Percentiles rank a stretch among this genome's conserved stretches.
Conservation (phyloP, 2,113 vertebrate species). For the Leucosticte australis region DNA sequence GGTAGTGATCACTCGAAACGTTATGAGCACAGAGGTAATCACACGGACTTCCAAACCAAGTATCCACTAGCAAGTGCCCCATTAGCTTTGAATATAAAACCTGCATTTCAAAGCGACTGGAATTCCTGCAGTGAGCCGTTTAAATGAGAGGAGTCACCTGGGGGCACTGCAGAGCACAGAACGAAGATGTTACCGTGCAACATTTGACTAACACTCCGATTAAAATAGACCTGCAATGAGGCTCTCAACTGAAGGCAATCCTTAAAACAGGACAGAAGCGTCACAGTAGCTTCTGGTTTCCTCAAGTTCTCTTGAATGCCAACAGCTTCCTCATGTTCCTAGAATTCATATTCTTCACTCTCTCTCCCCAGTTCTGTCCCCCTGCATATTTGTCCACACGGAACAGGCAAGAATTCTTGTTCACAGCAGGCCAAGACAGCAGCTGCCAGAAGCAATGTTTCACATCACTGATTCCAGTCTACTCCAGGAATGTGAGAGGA, state of each 20-base stretch:
- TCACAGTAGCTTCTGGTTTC: not conserved
- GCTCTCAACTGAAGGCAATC: not conserved
- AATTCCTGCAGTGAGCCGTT: not conserved
- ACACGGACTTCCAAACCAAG: not conserved
- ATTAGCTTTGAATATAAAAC: not conserved
- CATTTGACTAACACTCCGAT: not conserved
- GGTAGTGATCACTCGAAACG: not conserved
- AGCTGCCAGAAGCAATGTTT: slow-evolving; percentile 26
- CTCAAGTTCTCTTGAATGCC: not conserved
- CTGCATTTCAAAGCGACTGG: not conserved
- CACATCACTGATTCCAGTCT: not conserved
- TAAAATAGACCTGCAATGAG: not conserved
- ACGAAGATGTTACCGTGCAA: not conserved
- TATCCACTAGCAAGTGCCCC: not conserved
- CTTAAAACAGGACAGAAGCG: not conserved
- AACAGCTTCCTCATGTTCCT: not conserved
- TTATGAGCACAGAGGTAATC: not conserved
- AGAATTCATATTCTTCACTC: not conserved
- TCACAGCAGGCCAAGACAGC: not conserved
- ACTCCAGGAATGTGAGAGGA: not conserved
- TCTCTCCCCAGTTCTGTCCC: not conserved
- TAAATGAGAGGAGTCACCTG: not conserved
- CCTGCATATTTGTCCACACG: not conserved
- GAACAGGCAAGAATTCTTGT: not conserved
- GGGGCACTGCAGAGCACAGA: slow-evolving; percentile 43